Conservation (phyloP, 2,113 vertebrate species). For the Malurus elegans region DNA sequence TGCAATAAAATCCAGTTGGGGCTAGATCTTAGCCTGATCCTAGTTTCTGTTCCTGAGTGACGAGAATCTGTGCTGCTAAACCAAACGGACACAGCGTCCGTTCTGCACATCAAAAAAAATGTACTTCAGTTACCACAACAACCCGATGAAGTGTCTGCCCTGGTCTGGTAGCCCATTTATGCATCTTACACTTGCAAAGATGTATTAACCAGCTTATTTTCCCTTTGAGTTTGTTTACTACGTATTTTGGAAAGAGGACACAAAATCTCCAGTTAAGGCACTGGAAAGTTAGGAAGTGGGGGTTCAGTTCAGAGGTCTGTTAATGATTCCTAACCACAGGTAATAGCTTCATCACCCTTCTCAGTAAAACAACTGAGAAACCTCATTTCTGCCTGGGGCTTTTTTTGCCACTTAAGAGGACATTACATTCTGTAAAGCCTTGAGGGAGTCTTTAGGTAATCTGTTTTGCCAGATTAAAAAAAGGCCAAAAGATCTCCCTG, state of each 20-base stretch:
- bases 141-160: not conserved
- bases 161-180: not conserved
- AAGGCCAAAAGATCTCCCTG: not conserved
- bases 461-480: not conserved
- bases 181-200: not conserved
- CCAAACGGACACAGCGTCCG: fast-evolving
- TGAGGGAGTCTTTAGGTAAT: not conserved
- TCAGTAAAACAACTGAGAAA: not conserved
- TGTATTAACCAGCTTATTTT: not conserved
- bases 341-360: not conserved
- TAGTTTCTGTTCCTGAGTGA: not conserved
- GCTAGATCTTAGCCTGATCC: not conserved
- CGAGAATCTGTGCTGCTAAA: not conserved
- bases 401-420: not conserved
- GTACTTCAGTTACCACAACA: not conserved
- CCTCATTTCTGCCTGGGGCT: not conserved
- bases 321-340: not conserved
- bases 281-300: not conserved
- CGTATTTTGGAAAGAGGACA: not conserved
- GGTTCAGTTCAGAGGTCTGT: not conserved
- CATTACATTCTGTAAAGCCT: not conserved
- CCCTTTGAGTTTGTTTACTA: not conserved
- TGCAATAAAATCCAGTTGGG: not conserved
- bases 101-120: not conserved
- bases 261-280: not conserved